Evolutionary conservation across 2,797 vertebrate species (phyloP), one percentile per base, ranked within the genome.

Genomic region (Halcyon leucocephala): DNA sequence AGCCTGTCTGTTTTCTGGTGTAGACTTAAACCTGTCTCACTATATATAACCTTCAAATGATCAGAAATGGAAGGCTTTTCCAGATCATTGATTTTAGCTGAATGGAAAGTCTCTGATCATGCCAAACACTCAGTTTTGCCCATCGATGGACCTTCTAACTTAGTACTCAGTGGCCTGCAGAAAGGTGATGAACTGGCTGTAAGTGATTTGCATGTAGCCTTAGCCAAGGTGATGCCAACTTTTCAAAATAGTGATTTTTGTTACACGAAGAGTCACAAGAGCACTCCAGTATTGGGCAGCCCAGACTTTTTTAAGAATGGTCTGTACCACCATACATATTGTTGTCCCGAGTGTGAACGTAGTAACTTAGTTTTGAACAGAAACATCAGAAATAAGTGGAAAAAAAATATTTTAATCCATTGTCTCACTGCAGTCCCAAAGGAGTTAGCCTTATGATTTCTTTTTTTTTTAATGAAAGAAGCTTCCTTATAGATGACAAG

Each of bases 401-500:
- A 55, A 82, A 82, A 70, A 9, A 25, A 52, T 44, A n/a, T 28
- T 15, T 28, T 15, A 51, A 26, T 26, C 18, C 2, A 13, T 76
- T 73, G 11, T 72, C 3, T 14, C 31, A 48, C 62, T 2, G 0
- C 67, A 65, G 12, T 85, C 52, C 29, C 26, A 7, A 41, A 67
- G 69, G 72, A 92, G n/a, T 78, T 86, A 83, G 54, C 41, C 26
- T 58, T 73, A 44, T 6, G 12, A 11, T 28, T 52, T 52, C 9
- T 16, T 86, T 29, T 66, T 71, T 73, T 85, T 81, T 76, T 46
- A 35, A 84, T 72, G 42, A 88, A 93, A 78, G 76, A 52, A 48
- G 6, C 86, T 95, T 95, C 70, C 62, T 94, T n/a, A 42, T 12
- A 76, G 66, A 91, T 86, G 46, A 95, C 51, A 94, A 81, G 39